A percentile compares a stretch with the other conserved stretches of the same genome.
Evolutionary conservation across 1,140 invertebrate genomes (phyloP).

Genomic region (Pogonomyrmex barbatus): DNA sequence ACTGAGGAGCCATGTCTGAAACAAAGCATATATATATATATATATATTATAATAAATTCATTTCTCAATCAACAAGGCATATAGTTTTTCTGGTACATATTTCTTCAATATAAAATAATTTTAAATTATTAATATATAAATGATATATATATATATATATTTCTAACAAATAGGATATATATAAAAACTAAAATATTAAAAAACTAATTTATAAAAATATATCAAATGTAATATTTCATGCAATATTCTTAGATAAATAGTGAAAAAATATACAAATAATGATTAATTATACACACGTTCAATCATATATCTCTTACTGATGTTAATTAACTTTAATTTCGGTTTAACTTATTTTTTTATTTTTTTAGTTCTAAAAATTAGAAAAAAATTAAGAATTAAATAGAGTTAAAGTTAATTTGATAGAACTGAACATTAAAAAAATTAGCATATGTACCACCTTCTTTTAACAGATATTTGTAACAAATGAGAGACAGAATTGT

Average conservation of each 20-base stretch:
- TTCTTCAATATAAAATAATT: not conserved
- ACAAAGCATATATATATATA: constrained; percentile 60
- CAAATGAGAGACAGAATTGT: not conserved
- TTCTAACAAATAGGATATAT: not conserved
- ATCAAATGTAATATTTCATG: not conserved
- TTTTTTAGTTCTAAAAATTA: too few species aligned
- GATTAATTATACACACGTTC: too few species aligned
- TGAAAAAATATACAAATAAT: not conserved
- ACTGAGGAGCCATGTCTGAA: constrained; percentile 97
- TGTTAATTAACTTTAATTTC: too few species aligned
- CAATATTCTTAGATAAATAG: not conserved
- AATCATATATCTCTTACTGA: too few species aligned
- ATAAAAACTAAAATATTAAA: too few species aligned
- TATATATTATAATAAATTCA: not conserved
- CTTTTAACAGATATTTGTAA: not conserved
- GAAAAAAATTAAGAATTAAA: too few species aligned
- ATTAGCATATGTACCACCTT: not conserved
- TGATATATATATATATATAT: not conserved
- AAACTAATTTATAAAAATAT: not conserved
- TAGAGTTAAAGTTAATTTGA: too few species aligned
- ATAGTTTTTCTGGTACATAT: not conserved
- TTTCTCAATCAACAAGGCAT: not conserved
- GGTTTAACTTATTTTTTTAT: too few species aligned
- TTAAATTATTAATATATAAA: not conserved
- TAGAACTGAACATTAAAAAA: not conserved